Evolutionary conservation across 2,888 invertebrate species (phyloP).

Genomic region (Agonopterix arenella): DNA sequence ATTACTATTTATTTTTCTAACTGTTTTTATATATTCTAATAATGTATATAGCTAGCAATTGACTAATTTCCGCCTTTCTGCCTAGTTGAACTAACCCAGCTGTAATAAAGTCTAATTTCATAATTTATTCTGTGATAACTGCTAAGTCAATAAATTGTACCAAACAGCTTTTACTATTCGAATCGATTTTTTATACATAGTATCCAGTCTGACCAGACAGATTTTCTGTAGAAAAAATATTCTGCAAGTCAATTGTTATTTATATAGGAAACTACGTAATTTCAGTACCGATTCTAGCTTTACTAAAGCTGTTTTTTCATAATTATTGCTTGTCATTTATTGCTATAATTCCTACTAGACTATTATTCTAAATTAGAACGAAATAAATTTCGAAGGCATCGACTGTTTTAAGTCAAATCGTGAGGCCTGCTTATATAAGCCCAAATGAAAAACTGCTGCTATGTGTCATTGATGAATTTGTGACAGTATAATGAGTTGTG

Average conservation of each 20-base stretch:
- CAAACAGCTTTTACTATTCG: conserved; percentile 39
- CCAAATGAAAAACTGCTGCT: background rate
- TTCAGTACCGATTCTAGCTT: conserved; percentile 72
- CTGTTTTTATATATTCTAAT: conserved; percentile 49
- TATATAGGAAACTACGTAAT: conserved; percentile 50
- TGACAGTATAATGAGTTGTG: conserved; percentile 5
- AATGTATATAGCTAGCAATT: conserved; percentile 73
- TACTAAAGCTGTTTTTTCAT: conserved; percentile 60
- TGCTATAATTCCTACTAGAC: conserved; percentile 60
- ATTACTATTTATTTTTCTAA: conserved; percentile 46
- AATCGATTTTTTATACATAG: conserved; percentile 31
- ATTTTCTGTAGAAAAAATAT: conserved; percentile 70
- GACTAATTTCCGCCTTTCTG: conserved; percentile 64
- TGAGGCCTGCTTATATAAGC: background rate
- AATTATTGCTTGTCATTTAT: conserved; percentile 68
- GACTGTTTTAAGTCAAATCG: background rate
- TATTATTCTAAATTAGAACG: conserved; percentile 33
- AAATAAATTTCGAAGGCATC: background rate
- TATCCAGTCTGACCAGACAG: conserved; percentile 50
- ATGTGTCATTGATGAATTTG: conserved; percentile 1
- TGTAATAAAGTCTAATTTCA: conserved; percentile 55
- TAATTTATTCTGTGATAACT: conserved; percentile 49
- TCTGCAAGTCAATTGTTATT: conserved; percentile 48
- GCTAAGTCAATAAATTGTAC: conserved; percentile 56
- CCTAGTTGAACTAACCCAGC: conserved; percentile 66